Conservation (phyloP, 1,140 invertebrate species). For the Drosophila arizonae region DNA sequence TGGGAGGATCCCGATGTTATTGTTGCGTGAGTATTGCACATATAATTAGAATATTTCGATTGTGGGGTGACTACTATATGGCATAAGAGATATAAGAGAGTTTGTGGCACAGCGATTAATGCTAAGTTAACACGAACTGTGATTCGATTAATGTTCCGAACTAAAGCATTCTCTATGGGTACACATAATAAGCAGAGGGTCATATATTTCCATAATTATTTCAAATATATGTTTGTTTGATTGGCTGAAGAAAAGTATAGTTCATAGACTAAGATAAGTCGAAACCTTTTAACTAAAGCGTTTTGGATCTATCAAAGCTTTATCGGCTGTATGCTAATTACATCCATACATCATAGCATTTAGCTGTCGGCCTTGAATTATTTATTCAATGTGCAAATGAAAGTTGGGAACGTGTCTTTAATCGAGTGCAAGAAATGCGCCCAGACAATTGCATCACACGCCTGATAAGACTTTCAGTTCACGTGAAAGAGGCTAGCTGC, state of each 20-base stretch:
- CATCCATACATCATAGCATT: no score
- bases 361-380: slow-evolving; percentile 31
- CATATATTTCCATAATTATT: no score
- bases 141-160: background rate
- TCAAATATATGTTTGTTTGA: no score
- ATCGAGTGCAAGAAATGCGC: slow-evolving; percentile 21
- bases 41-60: slow-evolving; percentile 4
- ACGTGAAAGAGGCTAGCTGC: background rate
- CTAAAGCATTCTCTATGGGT: background rate
- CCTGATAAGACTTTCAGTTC: background rate
- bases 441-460: slow-evolving; percentile 42
- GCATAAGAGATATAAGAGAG: background rate
- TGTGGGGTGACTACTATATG: background rate
- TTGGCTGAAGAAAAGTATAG: no score
- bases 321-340: no score
- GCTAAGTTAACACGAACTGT: background rate
- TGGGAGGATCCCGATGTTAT: slow-evolving; percentile 81
- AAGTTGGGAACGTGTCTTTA: slow-evolving; percentile 17
- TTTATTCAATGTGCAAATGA: slow-evolving; percentile 19
- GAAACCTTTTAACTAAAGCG: no score
- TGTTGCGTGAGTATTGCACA: slow-evolving; percentile 76
- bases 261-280: no score
- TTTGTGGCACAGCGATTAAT: background rate
- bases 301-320: no score
- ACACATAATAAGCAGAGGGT: no score